These are phyloP conservation scores for Ormyrus pomaceus DNA, from an alignment of 2,888 invertebrate genomes.

Conservation along the genomic window DNA sequence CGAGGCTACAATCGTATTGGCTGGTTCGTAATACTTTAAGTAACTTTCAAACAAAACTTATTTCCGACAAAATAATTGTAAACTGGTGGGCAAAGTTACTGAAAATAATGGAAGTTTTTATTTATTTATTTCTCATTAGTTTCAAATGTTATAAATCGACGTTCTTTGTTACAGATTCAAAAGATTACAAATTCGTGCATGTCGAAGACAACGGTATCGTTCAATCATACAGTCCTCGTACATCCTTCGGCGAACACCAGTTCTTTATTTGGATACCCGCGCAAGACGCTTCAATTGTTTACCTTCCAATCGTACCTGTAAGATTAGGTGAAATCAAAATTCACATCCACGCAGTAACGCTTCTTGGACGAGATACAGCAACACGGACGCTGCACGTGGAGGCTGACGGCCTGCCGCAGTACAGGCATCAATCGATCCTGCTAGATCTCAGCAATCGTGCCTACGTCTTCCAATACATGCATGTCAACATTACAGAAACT, in stretches of 20 bases:
- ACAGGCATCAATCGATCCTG: slow-evolving; percentile 93
- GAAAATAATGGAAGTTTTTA: too few species aligned
- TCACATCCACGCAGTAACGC: slow-evolving; percentile 85
- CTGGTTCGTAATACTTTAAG: slow-evolving; percentile 63
- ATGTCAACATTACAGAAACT: slow-evolving; percentile 95
- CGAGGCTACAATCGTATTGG: slow-evolving; percentile 91
- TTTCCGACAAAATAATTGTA: too few species aligned
- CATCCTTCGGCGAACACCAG: slow-evolving; percentile 95
- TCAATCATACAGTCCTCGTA: slow-evolving; percentile 91
- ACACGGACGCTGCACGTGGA: slow-evolving; percentile 83
- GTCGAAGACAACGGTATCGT: slow-evolving; percentile 91
- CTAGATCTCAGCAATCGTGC: slow-evolving; percentile 95
- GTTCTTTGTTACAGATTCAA: slow-evolving; percentile 80
- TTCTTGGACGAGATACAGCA: slow-evolving; percentile 85
- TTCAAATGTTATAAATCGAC: neutral
- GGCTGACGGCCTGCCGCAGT: slow-evolving; percentile 94
- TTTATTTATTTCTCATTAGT: too few species aligned
- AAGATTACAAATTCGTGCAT: slow-evolving; percentile 93
- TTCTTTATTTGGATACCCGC: slow-evolving; percentile 91
- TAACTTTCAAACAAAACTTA: neutral
- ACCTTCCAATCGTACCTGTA: slow-evolving; percentile 92
- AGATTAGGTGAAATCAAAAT: slow-evolving; percentile 86
- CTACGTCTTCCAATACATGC: slow-evolving; percentile 95
- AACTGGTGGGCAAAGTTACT: too few species aligned
- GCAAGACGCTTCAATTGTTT: slow-evolving; percentile 88